Conservation (phyloP, 2,888 invertebrate genomes). For the Torymus texanus region DNA sequence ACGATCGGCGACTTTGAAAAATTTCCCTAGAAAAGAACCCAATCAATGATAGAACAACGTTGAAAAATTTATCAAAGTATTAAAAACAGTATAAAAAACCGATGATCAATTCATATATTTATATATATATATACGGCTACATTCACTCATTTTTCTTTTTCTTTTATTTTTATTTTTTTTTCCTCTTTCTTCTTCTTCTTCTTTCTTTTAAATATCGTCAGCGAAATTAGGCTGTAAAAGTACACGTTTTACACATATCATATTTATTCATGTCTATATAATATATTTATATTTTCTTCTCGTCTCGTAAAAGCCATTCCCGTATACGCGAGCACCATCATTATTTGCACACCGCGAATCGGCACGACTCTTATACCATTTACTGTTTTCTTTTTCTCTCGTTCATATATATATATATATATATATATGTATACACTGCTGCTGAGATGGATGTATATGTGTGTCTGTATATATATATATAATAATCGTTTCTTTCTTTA, state of each 20-base stretch:
- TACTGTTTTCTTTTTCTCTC: neutral
- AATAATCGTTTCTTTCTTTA: slow-evolving; percentile 1
- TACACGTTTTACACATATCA: neutral
- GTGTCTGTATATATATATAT: slow-evolving; percentile 3
- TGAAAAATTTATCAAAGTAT: slow-evolving; percentile 5
- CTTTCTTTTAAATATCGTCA: neutral
- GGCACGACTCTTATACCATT: neutral
- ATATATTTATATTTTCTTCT: no score
- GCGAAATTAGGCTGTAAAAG: slow-evolving; percentile 23
- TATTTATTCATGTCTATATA: no score
- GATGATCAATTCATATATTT: neutral
- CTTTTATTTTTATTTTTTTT: no score
- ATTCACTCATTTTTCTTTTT: neutral
- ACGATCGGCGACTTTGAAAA: no score
- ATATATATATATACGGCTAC: neutral
- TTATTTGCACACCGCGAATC: no score
- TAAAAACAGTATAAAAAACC: slow-evolving; percentile 42
- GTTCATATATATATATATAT: neutral
- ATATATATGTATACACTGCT: neutral
- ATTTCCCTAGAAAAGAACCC: no score
- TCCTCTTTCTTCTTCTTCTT: no score
- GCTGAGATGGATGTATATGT: neutral
- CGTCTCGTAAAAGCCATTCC: slow-evolving; percentile 11
- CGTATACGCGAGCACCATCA: neutral
- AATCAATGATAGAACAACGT: no score